These are phyloP conservation scores for Andinoacara biseriatus DNA, from an alignment of 2,113 vertebrate genomes.

Conservation along the genomic window DNA sequence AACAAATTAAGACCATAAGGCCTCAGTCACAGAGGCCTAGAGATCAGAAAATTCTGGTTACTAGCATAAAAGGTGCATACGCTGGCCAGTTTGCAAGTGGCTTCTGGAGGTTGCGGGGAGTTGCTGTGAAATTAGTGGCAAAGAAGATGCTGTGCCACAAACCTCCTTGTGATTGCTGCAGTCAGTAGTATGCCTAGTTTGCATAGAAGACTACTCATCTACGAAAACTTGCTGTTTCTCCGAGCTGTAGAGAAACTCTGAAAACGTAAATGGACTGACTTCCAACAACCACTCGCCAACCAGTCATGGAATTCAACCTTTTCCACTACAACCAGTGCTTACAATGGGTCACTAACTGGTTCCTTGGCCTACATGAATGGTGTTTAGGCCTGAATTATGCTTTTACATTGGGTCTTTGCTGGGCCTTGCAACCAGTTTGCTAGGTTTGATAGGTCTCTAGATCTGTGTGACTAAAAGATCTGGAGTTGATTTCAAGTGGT, in stretches of 20 bases:
- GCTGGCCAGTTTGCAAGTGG: not conserved
- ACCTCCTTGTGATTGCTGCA: not conserved
- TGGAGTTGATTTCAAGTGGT: not conserved
- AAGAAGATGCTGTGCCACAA: not conserved
- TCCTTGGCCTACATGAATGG: not conserved
- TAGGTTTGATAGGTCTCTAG: too few relatives aligned
- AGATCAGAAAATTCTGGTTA: not conserved
- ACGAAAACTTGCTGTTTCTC: not conserved
- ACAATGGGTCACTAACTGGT: not conserved
- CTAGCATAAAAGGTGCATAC: not conserved
- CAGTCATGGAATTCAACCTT: not conserved
- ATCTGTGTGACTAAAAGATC: not conserved
- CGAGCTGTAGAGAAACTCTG: not conserved
- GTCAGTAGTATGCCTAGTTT: not conserved
- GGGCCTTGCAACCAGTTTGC: too few relatives aligned
- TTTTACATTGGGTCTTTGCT: too few relatives aligned
- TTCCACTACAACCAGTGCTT: not conserved
- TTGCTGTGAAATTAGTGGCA: not conserved
- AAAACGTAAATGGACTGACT: not conserved
- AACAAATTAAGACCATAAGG: constrained; percentile 3
- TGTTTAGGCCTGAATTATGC: not conserved
- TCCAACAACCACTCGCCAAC: not conserved
- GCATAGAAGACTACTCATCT: not conserved
- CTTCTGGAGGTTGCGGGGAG: not conserved
- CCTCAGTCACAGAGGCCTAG: not conserved